These are phyloP conservation scores for Paedocypris sp. DNA, from an alignment of 2,113 vertebrate genomes.

Conservation along the genomic window DNA sequence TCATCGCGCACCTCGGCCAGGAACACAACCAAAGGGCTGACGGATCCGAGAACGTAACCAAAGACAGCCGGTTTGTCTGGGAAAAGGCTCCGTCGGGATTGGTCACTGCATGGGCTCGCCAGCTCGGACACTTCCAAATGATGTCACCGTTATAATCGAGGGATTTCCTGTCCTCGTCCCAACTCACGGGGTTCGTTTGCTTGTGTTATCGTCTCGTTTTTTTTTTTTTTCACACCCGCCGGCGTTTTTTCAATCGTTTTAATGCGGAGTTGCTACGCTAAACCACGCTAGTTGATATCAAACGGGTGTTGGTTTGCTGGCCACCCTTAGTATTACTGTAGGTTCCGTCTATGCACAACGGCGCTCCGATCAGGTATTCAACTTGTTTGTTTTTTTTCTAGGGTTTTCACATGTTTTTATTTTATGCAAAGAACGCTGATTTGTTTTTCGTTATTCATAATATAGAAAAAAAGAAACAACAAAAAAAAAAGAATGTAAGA, in stretches of 20 bases:
- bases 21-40: too few relatives aligned
- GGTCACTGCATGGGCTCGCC: too few relatives aligned
- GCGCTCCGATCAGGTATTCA: slow-evolving; percentile 32
- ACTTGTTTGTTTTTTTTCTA: slow-evolving; percentile 5
- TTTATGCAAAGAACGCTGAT: neutral
- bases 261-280: slow-evolving; percentile 39
- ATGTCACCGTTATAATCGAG: too few relatives aligned
- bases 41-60: too few relatives aligned
- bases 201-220: neutral
- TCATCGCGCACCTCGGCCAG: too few relatives aligned
- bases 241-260: too few relatives aligned
- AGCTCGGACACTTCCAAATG: too few relatives aligned
- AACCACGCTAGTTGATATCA: slow-evolving; percentile 24
- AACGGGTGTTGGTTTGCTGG: slow-evolving; percentile 31
- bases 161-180: too few relatives aligned
- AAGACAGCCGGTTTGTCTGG: neutral
- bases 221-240: neutral
- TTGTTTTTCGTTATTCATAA: neutral
- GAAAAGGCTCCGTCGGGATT: too few relatives aligned
- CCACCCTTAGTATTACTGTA: slow-evolving; percentile 31
- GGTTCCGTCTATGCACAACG: slow-evolving; percentile 49
- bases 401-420: slow-evolving; percentile 20
- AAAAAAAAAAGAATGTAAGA: neutral
- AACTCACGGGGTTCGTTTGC: neutral
- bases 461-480: neutral